These are phyloP conservation scores for Drosophila lutescens DNA, from an alignment of 2,888 invertebrate species.

Conservation along the genomic window DNA sequence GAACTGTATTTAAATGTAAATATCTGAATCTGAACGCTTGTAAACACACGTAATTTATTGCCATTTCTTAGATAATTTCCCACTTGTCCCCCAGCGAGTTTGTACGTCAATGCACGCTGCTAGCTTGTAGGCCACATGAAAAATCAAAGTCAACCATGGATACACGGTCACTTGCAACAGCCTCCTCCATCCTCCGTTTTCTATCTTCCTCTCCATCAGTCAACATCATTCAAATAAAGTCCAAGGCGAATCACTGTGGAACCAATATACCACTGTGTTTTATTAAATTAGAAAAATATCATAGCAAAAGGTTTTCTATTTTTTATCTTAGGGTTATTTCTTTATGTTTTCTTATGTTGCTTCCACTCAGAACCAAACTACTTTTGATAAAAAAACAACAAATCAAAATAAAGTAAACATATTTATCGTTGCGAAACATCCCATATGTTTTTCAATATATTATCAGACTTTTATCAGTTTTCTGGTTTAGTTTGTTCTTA, in stretches of 20 bases:
- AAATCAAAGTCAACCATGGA: constrained; percentile 55
- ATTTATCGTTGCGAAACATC: too few species aligned
- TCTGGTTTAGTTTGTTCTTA: too few species aligned
- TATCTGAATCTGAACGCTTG: constrained; percentile 20
- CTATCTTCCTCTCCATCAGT: constrained; percentile 43
- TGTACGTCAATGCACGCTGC: constrained; percentile 64
- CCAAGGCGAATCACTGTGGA: constrained; percentile 32
- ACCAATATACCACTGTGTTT: neutral
- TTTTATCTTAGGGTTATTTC: too few species aligned
- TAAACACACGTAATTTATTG: constrained; percentile 62
- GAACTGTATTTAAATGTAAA: constrained; percentile 52
- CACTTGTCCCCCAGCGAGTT: constrained; percentile 47
- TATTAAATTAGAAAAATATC: neutral
- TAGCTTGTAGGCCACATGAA: constrained; percentile 39
- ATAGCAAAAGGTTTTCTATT: too few species aligned
- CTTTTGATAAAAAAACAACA: too few species aligned
- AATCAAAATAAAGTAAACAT: too few species aligned
- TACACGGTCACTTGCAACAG: constrained; percentile 49
- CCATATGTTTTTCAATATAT: too few species aligned
- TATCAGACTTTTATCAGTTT: too few species aligned
- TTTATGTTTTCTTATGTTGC: too few species aligned
- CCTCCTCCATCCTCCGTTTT: constrained; percentile 6
- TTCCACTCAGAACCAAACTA: too few species aligned
- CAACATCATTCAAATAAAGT: constrained; percentile 37
- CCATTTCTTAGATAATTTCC: constrained; percentile 54